A percentile compares a stretch with the other conserved stretches of the same genome.
Conservation (phyloP, 2,797 vertebrate species). For the Percopsis omiscomaycus region DNA sequence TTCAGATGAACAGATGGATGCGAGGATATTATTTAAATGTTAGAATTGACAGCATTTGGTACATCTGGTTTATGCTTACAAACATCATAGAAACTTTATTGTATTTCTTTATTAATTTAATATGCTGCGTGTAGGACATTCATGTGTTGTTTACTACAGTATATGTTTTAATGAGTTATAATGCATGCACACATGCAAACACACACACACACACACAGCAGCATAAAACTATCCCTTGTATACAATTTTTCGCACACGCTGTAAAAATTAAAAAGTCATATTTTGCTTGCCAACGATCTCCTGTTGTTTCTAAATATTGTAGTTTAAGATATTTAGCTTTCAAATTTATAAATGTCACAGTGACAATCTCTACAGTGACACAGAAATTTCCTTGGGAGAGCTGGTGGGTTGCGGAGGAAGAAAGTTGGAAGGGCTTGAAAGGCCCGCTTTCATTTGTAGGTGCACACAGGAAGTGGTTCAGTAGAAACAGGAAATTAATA, state of each 20-base stretch:
- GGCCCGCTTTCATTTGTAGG: constrained; percentile 13
- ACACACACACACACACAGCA: neutral
- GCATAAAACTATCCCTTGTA: too few species aligned
- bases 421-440: neutral
- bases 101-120: neutral
- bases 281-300: constrained; percentile 13
- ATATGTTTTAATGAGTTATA: too few species aligned
- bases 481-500: neutral
- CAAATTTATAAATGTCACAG: constrained; percentile 6
- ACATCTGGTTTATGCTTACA: neutral
- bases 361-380: constrained; percentile 10
- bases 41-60: too few species aligned
- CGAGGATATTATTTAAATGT: too few species aligned
- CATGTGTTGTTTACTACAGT: too few species aligned
- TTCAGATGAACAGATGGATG: neutral
- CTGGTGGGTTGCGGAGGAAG: constrained; percentile 17
- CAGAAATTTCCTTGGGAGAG: constrained; percentile 1
- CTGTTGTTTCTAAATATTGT: constrained; percentile 32
- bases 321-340: constrained; percentile 6
- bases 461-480: neutral
- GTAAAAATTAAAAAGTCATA: neutral
- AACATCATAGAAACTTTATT: neutral
- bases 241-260: too few species aligned
- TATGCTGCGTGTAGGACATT: neutral
- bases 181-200: neutral